Evolutionary conservation across 2,113 vertebrate genomes (phyloP), one percentile per base, ranked within the genome.

Genomic region (Caranx melampygus): DNA sequence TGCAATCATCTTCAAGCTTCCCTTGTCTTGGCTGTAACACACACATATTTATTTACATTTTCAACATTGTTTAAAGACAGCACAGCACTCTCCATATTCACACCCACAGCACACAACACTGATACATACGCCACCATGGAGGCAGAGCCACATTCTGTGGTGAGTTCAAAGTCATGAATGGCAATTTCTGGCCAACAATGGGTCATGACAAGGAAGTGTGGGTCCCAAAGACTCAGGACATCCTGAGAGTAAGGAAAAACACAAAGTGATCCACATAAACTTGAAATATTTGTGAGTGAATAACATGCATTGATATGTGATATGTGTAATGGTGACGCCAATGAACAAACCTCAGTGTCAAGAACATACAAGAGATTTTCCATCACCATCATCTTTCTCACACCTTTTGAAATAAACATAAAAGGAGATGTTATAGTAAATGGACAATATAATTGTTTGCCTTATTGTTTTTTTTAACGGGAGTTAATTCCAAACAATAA

Each of bases 121-220:
- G 9, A 75, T 45, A 91, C 90, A 77, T 94, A 96, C 97, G 86
- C 84, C 0, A 92, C 82, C 42, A 93, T 88, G 60, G 95, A 94
- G 13, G 94, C 91, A n/a, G 95, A 95, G 61, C 96, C 96, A 26
- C 95, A 95, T 80, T 99, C 98, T 0, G 96, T 94, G 44, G 94
- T 96, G 16, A 99, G 95, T 81, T 97, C 94, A 93, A 99, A 99
- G 70, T 99, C 97, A 47, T 97, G 94, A 47, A 97, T 77, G 3
- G 45, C 58, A 49, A 96, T 79, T 57, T 92, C 94, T 6, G 96
- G 95, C 95, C 96, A 99, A 55, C 95, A 95, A 93, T 95, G 96
- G 58, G 96, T 71, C 45, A 97, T 93, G 42, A 95, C 91, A 6
- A 99, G 91, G 12, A 96, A 95, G 78, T 94, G 92, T 66, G 95